Conservation (phyloP, 2,888 invertebrate genomes). For the Eurytoma californica region DNA sequence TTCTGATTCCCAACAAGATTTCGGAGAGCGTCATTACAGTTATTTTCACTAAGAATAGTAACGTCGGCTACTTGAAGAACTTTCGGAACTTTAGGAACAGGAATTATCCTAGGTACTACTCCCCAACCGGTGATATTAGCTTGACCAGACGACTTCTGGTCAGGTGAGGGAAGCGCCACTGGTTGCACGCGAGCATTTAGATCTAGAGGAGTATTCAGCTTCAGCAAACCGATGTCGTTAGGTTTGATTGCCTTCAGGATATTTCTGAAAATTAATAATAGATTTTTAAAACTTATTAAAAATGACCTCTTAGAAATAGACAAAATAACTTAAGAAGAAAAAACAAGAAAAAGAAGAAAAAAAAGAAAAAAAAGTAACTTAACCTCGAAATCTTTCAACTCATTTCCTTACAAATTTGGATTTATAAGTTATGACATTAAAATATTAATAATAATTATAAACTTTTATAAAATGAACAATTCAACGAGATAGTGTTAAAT, state of each 20-base stretch:
- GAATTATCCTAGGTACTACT: constrained; percentile 63
- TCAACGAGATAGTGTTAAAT: too few relatives aligned
- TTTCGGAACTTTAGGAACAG: constrained; percentile 25
- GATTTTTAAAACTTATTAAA: neutral
- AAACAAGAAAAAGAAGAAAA: too few relatives aligned
- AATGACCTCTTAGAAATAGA: too few relatives aligned
- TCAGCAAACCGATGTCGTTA: constrained; percentile 76
- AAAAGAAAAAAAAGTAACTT: too few relatives aligned
- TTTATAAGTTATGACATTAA: too few relatives aligned
- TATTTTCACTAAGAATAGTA: constrained; percentile 62
- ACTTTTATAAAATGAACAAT: too few relatives aligned
- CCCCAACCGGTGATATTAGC: constrained; percentile 76
- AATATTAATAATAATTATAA: too few relatives aligned
- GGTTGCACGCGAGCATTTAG: constrained; percentile 69
- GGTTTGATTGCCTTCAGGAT: neutral
- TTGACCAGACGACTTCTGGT: constrained; percentile 65
- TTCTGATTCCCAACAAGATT: too few relatives aligned
- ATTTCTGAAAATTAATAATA: neutral
- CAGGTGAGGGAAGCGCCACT: constrained; percentile 70
- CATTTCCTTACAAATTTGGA: too few relatives aligned
- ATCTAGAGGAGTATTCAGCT: constrained; percentile 67
- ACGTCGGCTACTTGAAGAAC: constrained; percentile 67
- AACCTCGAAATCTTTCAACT: too few relatives aligned
- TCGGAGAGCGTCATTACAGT: constrained; percentile 56
- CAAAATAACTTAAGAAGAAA: too few relatives aligned